A percentile compares a stretch with the other conserved stretches of the same genome.
Conservation (phyloP, 1,140 invertebrate genomes). For the Schlechtendalia chinensis region DNA sequence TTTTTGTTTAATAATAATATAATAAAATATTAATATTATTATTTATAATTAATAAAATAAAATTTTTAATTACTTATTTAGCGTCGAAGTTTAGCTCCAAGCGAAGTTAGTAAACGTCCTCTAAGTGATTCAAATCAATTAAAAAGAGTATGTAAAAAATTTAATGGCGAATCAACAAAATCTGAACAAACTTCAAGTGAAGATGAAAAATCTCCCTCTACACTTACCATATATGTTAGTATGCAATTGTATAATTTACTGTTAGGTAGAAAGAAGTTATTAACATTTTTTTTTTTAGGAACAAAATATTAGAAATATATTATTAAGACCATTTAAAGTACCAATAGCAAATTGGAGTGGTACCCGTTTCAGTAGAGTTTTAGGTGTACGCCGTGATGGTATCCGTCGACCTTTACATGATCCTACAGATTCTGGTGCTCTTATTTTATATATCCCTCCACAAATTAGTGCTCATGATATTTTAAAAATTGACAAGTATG, state of each 20-base stretch:
- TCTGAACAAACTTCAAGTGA: slow-evolving; percentile 1
- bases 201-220: slow-evolving; percentile 9
- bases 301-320: slow-evolving; percentile 74
- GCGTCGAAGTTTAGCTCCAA: slow-evolving; percentile 50
- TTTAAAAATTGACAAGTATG: slow-evolving; percentile 71
- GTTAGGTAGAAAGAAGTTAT: background rate
- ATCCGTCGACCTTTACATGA: slow-evolving; percentile 81
- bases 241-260: background rate
- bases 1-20: no score
- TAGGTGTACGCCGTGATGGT: slow-evolving; percentile 72
- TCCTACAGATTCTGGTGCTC: slow-evolving; percentile 88
- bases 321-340: slow-evolving; percentile 90
- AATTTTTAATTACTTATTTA: background rate
- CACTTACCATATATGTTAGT: slow-evolving; percentile 26
- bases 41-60: background rate
- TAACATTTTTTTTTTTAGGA: slow-evolving; percentile 60
- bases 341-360: slow-evolving; percentile 85
- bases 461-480: slow-evolving; percentile 79
- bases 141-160: slow-evolving; percentile 22
- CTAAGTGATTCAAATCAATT: slow-evolving; percentile 27
- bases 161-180: background rate
- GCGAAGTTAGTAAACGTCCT: slow-evolving; percentile 37
- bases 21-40: no score
- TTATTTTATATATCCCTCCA: slow-evolving; percentile 86
- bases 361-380: slow-evolving; percentile 66